Conservation (phyloP, 30 jellyfish, hydroid and myxozoan genomes). For the Nemopilema nomurai region DNA sequence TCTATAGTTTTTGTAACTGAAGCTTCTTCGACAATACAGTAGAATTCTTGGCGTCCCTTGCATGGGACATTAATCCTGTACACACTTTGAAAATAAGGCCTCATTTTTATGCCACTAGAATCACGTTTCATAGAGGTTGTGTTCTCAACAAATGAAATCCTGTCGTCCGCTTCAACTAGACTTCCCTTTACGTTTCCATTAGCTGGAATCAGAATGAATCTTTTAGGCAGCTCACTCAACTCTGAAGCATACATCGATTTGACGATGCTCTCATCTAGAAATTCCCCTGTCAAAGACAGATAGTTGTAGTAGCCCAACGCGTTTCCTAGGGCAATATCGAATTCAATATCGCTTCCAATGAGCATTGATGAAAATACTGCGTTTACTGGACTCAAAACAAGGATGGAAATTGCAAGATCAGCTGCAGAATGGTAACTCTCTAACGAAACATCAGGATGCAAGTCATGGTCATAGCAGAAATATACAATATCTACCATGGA, state of each 20-base stretch:
- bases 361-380: neutral
- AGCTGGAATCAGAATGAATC: conserved; percentile 48
- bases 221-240: conserved; percentile 37
- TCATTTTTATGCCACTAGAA: conserved; percentile 14
- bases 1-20: conserved; percentile 23
- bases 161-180: conserved; percentile 14
- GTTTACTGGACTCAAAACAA: conserved; percentile 25
- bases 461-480: no score
- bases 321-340: conserved; percentile 31
- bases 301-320: conserved; percentile 46
- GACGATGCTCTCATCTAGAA: conserved; percentile 21
- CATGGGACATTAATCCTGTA: conserved; percentile 14
- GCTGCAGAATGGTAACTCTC: no score
- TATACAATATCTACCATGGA: conserved; percentile 5
- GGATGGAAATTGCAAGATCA: no score
- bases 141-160: conserved; percentile 38
- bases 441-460: no score
- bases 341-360: neutral
- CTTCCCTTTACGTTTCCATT: conserved; percentile 25
- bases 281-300: conserved; percentile 19
- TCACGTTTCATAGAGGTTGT: conserved; percentile 29
- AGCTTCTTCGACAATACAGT: conserved; percentile 41
- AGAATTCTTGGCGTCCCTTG: conserved; percentile 28
- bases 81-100: conserved; percentile 49
- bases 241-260: conserved; percentile 14